Evolutionary conservation across 2,797 vertebrate species (phyloP).

Genomic region (Streptopelia turtur): DNA sequence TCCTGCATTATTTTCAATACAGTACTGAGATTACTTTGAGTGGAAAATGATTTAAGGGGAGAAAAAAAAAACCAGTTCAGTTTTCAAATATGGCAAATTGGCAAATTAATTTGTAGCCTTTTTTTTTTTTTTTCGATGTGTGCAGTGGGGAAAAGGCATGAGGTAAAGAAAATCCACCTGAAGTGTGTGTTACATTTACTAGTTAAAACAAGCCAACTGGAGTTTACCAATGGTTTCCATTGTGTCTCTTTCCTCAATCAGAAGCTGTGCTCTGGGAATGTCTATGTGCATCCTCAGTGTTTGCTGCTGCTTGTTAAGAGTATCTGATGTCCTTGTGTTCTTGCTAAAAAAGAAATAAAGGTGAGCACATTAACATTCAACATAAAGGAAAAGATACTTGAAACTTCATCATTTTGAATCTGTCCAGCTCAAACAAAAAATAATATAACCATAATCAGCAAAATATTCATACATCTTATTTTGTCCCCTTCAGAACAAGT

Average conservation of each 20-base stretch:
- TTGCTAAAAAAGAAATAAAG: conserved; percentile 82
- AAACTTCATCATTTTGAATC: background rate
- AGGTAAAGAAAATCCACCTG: background rate
- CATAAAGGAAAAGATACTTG: background rate
- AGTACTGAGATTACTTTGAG: background rate
- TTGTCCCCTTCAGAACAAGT: background rate
- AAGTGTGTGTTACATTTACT: background rate
- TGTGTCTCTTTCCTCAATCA: conserved; percentile 98
- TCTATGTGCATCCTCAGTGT: conserved; percentile 98
- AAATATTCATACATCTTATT: background rate
- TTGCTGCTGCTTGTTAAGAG: conserved; percentile 96
- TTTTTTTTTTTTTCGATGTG: background rate
- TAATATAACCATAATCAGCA: background rate
- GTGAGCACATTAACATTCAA: background rate
- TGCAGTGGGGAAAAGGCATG: background rate
- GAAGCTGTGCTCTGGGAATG: conserved; percentile 96
- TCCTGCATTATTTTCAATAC: conserved; percentile 10
- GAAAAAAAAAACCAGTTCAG: background rate
- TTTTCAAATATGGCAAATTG: background rate
- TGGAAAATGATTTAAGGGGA: background rate
- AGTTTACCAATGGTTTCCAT: conserved; percentile 96
- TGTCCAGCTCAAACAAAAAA: background rate
- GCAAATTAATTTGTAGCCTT: background rate
- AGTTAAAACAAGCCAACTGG: background rate
- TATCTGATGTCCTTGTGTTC: conserved; percentile 96